A percentile compares a stretch with the other conserved stretches of the same genome.
Conservation (phyloP, 1,140 invertebrate genomes). For the Drosophila truncata region DNA sequence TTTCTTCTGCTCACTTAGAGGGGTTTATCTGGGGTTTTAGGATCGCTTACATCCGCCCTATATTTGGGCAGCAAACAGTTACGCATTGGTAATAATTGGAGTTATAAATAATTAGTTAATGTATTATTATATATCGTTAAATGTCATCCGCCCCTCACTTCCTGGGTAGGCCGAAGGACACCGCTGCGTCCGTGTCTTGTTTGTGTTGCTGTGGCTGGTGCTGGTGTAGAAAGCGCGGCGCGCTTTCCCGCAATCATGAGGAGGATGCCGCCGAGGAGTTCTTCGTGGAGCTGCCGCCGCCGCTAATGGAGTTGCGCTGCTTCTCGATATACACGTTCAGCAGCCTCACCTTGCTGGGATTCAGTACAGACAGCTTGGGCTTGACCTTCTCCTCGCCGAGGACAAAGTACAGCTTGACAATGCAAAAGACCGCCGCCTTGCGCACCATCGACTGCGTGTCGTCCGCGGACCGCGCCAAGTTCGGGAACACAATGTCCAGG, state of each 20-base stretch:
- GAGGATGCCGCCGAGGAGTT: conserved; percentile 82
- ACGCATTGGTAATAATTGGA: conserved; percentile 55
- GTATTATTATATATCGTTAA: conserved; percentile 65
- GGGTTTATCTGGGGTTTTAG: conserved; percentile 22
- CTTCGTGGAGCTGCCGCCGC: conserved; percentile 72
- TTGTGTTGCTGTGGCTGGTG: conserved; percentile 48
- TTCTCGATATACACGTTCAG: conserved; percentile 82
- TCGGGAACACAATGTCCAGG: conserved; percentile 93
- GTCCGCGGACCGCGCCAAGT: conserved; percentile 94
- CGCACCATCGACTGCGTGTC: conserved; percentile 95
- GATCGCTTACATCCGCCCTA: conserved; percentile 26
- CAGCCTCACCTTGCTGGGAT: conserved; percentile 90
- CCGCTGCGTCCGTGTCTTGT: conserved; percentile 48
- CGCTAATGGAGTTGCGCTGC: conserved; percentile 62
- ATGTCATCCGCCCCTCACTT: conserved; percentile 47
- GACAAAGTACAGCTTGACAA: conserved; percentile 95
- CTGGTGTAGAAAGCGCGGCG: conserved; percentile 24
- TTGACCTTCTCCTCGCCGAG: conserved; percentile 93
- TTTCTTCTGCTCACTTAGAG: conserved; percentile 32
- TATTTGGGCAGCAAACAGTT: conserved; percentile 62
- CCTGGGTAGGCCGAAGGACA: conserved; percentile 43
- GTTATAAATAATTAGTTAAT: conserved; percentile 72
- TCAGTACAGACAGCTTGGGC: conserved; percentile 91
- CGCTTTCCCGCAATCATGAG: conserved; percentile 73
- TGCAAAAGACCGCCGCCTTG: conserved; percentile 97